Conservation (phyloP, 2,797 vertebrate species). For the Mycteria americana region DNA sequence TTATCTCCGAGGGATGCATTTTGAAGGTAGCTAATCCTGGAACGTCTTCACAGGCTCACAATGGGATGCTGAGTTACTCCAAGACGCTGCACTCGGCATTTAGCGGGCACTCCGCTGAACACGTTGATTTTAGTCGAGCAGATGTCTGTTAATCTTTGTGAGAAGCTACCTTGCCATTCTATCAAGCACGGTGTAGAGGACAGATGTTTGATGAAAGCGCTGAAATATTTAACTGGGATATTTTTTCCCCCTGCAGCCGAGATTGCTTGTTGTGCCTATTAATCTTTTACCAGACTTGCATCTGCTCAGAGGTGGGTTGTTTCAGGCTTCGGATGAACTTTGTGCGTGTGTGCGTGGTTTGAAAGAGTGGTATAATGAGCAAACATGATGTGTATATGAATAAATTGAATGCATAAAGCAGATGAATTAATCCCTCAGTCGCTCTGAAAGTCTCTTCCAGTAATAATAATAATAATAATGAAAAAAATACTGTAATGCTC, state of each 20-base stretch:
- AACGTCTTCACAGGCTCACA: not conserved
- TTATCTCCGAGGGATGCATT: not conserved
- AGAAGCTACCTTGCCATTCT: constrained; percentile 39
- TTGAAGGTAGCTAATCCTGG: not conserved
- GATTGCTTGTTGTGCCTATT: constrained; percentile 60
- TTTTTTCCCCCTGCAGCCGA: constrained; percentile 39
- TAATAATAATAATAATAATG: not conserved
- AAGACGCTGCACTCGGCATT: not conserved
- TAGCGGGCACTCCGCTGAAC: not conserved
- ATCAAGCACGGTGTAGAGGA: constrained; percentile 21
- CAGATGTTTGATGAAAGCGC: constrained; percentile 60
- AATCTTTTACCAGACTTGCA: constrained; percentile 63
- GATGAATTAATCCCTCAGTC: not conserved
- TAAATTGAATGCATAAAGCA: not conserved
- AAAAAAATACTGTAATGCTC: not conserved
- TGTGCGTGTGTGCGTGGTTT: not conserved
- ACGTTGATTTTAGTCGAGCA: not conserved
- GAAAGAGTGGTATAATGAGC: not conserved
- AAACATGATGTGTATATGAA: not conserved
- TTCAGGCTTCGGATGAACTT: not conserved
- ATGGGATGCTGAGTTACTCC: not conserved
- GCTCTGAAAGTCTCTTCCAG: not conserved
- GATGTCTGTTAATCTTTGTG: constrained; percentile 41
- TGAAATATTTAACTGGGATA: constrained; percentile 65
- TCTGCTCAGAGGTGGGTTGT: constrained; percentile 49